These are phyloP conservation scores for Uropetala carovei DNA, from an alignment of 2,888 invertebrate species.

Conservation along the genomic window DNA sequence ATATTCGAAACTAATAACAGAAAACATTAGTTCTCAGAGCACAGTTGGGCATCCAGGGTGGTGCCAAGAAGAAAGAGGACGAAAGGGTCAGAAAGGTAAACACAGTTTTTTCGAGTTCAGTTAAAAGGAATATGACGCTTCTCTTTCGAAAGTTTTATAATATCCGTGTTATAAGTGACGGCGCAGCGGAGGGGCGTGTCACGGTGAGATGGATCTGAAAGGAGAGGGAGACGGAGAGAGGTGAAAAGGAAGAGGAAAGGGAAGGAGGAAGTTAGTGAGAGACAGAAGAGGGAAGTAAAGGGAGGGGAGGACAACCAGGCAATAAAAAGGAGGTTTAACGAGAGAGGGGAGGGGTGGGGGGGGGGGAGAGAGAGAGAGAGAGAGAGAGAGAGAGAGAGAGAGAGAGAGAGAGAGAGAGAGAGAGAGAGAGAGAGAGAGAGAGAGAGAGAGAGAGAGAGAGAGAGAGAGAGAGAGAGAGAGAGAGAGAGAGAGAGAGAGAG, in stretches of 20 bases:
- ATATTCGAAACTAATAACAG: slow-evolving; percentile 43
- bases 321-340: not conserved
- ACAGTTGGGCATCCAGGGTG: not conserved
- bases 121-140: slow-evolving; percentile 53
- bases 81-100: slow-evolving; percentile 40
- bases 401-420: not conserved
- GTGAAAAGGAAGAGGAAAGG: not conserved
- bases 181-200: slow-evolving; percentile 13
- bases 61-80: not conserved
- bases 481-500: not conserved
- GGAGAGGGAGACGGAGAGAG: not conserved
- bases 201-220: slow-evolving; percentile 22
- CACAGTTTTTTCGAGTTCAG: slow-evolving; percentile 41
- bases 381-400: not conserved
- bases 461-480: not conserved
- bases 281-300: not conserved
- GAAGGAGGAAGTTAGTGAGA: too few relatives aligned
- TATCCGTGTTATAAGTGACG: slow-evolving; percentile 58
- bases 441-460: not conserved
- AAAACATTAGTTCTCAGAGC: not conserved
- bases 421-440: not conserved
- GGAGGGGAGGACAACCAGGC: not conserved
- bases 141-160: slow-evolving; percentile 50
- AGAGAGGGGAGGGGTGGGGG: not conserved
- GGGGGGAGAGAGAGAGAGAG: not conserved